Percentiles rank a stretch among this genome's conserved stretches.
Evolutionary conservation across 2,888 invertebrate genomes (phyloP).

Genomic region (Drosophila formosana): DNA sequence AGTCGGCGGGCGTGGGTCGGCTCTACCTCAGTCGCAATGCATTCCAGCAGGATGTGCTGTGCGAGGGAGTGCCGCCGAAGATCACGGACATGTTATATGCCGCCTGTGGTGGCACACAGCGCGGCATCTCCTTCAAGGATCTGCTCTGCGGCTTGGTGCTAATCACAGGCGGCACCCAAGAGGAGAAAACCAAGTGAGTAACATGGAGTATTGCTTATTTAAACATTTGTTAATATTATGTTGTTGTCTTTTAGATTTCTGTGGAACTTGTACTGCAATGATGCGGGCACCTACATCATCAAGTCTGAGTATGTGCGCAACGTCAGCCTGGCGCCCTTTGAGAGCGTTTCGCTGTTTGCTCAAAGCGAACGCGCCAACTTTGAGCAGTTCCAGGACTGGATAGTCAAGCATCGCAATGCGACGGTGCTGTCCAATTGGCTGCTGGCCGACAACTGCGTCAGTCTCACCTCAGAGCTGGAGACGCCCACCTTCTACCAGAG

Average conservation of each 20-base stretch:
- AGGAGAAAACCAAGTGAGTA: slow-evolving; percentile 90
- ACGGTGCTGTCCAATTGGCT: slow-evolving; percentile 94
- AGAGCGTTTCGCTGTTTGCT: slow-evolving; percentile 83
- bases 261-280: slow-evolving; percentile 94
- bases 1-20: slow-evolving; percentile 90
- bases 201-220: background rate
- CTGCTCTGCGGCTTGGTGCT: slow-evolving; percentile 94
- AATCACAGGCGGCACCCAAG: slow-evolving; percentile 92
- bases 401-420: slow-evolving; percentile 90
- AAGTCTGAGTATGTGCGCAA: slow-evolving; percentile 90
- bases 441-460: slow-evolving; percentile 89
- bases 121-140: slow-evolving; percentile 93
- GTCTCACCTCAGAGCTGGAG: slow-evolving; percentile 92
- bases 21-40: slow-evolving; percentile 90
- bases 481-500: slow-evolving; percentile 97
- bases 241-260: slow-evolving; percentile 87
- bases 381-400: slow-evolving; percentile 93
- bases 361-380: slow-evolving; percentile 88
- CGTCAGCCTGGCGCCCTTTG: slow-evolving; percentile 85
- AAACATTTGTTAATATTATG: background rate
- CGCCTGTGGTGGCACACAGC: slow-evolving; percentile 93
- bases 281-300: slow-evolving; percentile 90
- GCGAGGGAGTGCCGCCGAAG: slow-evolving; percentile 93
- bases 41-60: slow-evolving; percentile 94
- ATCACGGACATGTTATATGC: slow-evolving; percentile 93